These are phyloP conservation scores for Siniperca obscura DNA, from an alignment of 2,797 vertebrate species.

Conservation along the genomic window DNA sequence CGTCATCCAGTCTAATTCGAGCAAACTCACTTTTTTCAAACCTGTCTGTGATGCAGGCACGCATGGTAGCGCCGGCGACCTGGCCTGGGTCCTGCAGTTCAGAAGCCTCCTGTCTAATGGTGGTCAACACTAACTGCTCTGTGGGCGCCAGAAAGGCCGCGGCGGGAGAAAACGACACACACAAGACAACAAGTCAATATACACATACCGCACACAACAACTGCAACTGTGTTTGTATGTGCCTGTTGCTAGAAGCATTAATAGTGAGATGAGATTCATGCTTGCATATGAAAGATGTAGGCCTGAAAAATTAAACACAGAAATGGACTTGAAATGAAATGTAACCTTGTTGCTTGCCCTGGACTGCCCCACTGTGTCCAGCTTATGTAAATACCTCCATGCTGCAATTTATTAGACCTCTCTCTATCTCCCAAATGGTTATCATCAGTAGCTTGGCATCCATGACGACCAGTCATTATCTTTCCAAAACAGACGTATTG, in stretches of 20 bases:
- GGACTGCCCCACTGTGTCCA: conserved; percentile 68
- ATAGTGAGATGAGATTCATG: conserved; percentile 31
- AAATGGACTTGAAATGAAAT: conserved; percentile 3
- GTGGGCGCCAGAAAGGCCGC: conserved; percentile 73
- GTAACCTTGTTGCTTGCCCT: conserved; percentile 44
- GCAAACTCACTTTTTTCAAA: conserved; percentile 90
- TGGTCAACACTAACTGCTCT: conserved; percentile 91
- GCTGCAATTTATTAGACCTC: conserved; percentile 40
- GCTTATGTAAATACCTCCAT: conserved; percentile 33
- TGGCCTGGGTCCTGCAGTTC: conserved; percentile 81
- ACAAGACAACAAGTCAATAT: conserved; percentile 79
- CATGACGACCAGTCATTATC: conserved; percentile 74
- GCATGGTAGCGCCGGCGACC: conserved; percentile 80
- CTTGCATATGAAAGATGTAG: conserved; percentile 30
- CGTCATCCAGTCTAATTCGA: conserved; percentile 73
- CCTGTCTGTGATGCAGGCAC: conserved; percentile 85
- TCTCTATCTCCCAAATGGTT: conserved; percentile 57
- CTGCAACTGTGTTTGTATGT: conserved; percentile 48
- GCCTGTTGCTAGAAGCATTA: conserved; percentile 31
- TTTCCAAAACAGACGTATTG: conserved; percentile 64
- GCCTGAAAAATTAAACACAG: conserved; percentile 10
- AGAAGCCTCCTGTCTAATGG: conserved; percentile 87
- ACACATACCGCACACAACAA: conserved; percentile 60
- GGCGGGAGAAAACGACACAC: conserved; percentile 83
- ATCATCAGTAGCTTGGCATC: conserved; percentile 59